These are phyloP conservation scores for Sebastes kiyomatsui DNA, from an alignment of 2,797 vertebrate species.

Conservation along the genomic window DNA sequence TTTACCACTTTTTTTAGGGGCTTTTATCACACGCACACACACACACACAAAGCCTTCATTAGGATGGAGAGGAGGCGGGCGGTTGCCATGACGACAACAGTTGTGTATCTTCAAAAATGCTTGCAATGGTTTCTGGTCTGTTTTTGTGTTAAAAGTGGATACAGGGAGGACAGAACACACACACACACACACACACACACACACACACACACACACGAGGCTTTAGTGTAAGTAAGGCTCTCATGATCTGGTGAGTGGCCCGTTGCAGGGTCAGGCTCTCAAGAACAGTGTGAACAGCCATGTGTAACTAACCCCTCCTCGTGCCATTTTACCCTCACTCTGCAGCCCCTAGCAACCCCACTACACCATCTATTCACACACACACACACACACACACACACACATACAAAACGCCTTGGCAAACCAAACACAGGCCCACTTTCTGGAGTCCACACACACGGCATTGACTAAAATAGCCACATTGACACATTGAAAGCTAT, in stretches of 20 bases:
- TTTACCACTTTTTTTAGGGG: constrained; percentile 52
- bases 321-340: constrained; percentile 38
- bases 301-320: constrained; percentile 71
- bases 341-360: constrained; percentile 69
- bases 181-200: background rate
- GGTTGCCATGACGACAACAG: constrained; percentile 41
- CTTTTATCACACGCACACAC: constrained; percentile 6
- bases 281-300: constrained; percentile 64
- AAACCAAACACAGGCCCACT: constrained; percentile 34
- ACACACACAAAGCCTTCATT: background rate
- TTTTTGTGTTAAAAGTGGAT: constrained; percentile 14
- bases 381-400: constrained; percentile 10
- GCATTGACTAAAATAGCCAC: constrained; percentile 41
- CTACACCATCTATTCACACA: constrained; percentile 42
- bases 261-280: constrained; percentile 12
- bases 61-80: constrained; percentile 15
- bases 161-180: background rate
- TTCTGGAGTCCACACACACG: background rate
- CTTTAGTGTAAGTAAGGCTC: background rate
- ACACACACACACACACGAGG: background rate
- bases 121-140: background rate
- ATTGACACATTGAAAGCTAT: constrained; percentile 44
- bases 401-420: background rate
- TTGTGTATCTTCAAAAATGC: constrained; percentile 29
- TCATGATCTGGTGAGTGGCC: constrained; percentile 25